A percentile compares a stretch with the other conserved stretches of the same genome.
These are phyloP conservation scores for Drosophila tsacasi DNA, from an alignment of 1,140 invertebrate species.

Conservation along the genomic window DNA sequence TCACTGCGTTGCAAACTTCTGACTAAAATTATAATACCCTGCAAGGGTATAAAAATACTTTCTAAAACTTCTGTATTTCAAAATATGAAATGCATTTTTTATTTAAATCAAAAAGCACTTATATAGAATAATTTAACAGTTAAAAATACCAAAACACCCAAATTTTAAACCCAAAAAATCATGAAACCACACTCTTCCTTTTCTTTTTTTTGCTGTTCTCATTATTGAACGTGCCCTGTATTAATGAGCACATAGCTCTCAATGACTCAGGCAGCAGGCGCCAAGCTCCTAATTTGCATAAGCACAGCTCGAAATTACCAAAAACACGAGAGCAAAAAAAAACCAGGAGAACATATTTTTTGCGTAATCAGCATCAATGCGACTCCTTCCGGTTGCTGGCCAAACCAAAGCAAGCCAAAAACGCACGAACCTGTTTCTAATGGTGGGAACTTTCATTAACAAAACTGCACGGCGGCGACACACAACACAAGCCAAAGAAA, in stretches of 20 bases:
- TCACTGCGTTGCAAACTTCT: too few relatives aligned
- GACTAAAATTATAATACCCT: too few relatives aligned
- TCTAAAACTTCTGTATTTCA: too few relatives aligned
- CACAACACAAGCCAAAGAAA: conserved; percentile 3
- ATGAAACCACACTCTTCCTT: not conserved
- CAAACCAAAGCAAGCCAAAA: conserved; percentile 16
- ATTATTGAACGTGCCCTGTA: not conserved
- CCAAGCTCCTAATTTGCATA: conserved; percentile 66
- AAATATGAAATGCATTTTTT: too few relatives aligned
- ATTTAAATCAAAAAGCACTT: too few relatives aligned
- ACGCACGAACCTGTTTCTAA: conserved; percentile 77
- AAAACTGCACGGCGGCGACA: conserved; percentile 57
- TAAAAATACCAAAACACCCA: conserved; percentile 24
- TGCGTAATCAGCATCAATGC: conserved; percentile 64
- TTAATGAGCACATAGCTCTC: conserved; percentile 19
- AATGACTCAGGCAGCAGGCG: conserved; percentile 44
- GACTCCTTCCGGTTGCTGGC: conserved; percentile 65
- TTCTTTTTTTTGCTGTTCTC: not conserved
- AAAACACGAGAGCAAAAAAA: conserved; percentile 15
- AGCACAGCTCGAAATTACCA: conserved; percentile 52
- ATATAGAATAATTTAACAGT: too few relatives aligned
- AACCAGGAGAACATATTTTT: conserved; percentile 36
- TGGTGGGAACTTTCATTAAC: conserved; percentile 83
- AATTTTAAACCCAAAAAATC: not conserved
- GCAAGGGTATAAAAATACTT: too few relatives aligned